Base-by-base conservation (phyloP, 2,113 vertebrate genomes). In the Megaptera novaeangliae region DNA sequence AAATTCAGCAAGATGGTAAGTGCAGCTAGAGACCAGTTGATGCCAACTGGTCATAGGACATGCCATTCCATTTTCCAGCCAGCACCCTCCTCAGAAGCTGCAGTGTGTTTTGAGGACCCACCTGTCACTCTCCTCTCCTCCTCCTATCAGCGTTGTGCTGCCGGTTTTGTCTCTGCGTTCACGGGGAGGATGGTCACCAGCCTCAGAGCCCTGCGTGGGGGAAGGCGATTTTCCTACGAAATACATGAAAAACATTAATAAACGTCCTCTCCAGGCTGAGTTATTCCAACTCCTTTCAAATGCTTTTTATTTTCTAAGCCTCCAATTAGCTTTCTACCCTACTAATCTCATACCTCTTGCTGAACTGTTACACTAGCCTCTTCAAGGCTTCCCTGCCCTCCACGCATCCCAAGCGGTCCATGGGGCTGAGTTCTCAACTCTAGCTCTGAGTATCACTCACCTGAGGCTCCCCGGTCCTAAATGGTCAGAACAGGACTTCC, bases 1-100 rank as follows among this genome's bases (percentile, higher is more conserved):
- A 78, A 84, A 49, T 49, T 72, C 44, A n/a, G 57, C 55, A 87
- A 84, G 55, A 72, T 2, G 44, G 46, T 14, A 61, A 72, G 46
- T n/a, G 41, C 64, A 81, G 34, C 7, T 15, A 39, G 88, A 86
- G 52, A 49, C 49, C 3, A 18, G 18, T 5, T 49, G 31, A 18
- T 39, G 8, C 31, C 44, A 6, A 2, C 2, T 2, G 39, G 41
- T 64, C 59, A 21, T 1, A 17, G 10, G 20, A 31, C 2, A 21
- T 25, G 57, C 8, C 57, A 21, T 49, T 57, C 74, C 25, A 25
- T 8, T 9, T 82, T 39, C 11, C 20, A 78, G 29, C 41, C 39
- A 55, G 91, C 6, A 1, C 39, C 0, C 1, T 15, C 64, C 31
- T 8, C 29, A 63, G 78, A n/a, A 74, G 66, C 57, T 36, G 6